Conservation (phyloP, 2,888 invertebrate genomes). For the Tenthredo amoena region DNA sequence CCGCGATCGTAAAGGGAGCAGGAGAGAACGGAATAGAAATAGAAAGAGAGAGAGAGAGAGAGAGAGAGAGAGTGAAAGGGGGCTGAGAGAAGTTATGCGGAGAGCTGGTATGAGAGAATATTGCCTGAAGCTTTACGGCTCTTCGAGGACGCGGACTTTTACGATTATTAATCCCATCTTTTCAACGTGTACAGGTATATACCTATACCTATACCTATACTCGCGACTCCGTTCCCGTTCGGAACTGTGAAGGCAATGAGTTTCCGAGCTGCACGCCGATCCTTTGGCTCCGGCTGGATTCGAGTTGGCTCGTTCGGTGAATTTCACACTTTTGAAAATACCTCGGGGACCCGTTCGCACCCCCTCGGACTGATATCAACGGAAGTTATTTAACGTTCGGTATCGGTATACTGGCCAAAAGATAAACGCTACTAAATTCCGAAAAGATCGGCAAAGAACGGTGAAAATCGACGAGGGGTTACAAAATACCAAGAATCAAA, state of each 20-base stretch:
- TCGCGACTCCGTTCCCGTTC: neutral
- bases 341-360: conserved; percentile 6
- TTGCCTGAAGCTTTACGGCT: conserved; percentile 69
- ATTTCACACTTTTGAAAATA: neutral
- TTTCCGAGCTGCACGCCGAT: conserved; percentile 10
- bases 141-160: conserved; percentile 69
- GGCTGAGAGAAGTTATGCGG: conserved; percentile 25
- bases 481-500: neutral
- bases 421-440: neutral
- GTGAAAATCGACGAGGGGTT: neutral
- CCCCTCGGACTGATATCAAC: neutral
- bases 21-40: neutral
- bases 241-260: conserved; percentile 9
- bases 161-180: conserved; percentile 71
- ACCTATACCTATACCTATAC: neutral
- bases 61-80: neutral
- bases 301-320: neutral
- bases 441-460: neutral
- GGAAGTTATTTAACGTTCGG: neutral
- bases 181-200: conserved; percentile 55
- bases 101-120: conserved; percentile 60
- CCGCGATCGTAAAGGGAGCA: neutral
- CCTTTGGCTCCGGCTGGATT: neutral
- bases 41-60: neutral
- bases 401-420: neutral